phyloP scores from a whole-genome alignment of 2,888 invertebrate genomes.

The Reticulitermes lucifugus region DNA sequence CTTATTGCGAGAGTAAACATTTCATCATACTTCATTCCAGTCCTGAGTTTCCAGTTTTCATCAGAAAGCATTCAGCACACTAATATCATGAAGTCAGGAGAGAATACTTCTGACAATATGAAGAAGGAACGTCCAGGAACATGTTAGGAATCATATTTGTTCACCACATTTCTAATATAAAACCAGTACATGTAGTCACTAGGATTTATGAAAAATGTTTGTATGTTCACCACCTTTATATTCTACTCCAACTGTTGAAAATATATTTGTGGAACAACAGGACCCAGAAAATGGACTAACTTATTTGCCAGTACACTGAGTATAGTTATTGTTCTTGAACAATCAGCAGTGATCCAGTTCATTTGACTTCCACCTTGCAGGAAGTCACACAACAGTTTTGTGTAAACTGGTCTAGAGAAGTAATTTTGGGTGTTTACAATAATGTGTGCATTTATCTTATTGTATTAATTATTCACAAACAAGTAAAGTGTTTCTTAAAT shows the following conservation, averaged over 20 bases:
- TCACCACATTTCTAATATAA: conserved; percentile 35
- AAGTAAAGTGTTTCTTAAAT: conserved; percentile 25
- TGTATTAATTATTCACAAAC: conserved; percentile 32
- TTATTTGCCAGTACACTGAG: conserved; percentile 5
- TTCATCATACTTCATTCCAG: conserved; percentile 27
- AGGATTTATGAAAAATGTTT: conserved; percentile 36
- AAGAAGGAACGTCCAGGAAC: conserved; percentile 6
- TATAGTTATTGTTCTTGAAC: neutral
- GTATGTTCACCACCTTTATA: conserved; percentile 35
- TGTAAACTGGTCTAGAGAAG: conserved; percentile 30
- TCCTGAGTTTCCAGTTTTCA: neutral
- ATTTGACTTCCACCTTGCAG: conserved; percentile 14
- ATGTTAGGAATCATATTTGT: conserved; percentile 18
- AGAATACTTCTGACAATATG: neutral
- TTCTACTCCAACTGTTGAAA: conserved; percentile 19
- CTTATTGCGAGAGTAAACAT: conserved; percentile 21
- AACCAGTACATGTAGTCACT: conserved; percentile 32
- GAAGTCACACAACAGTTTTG: neutral
- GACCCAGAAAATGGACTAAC: conserved; percentile 31
- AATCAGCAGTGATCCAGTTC: conserved; percentile 12
- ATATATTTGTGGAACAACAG: conserved; percentile 2
- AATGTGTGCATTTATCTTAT: conserved; percentile 39
- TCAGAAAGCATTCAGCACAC: neutral
- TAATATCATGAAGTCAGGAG: neutral
- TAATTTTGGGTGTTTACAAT: conserved; percentile 26